Conservation (phyloP, 2,888 invertebrate species). For the Tetramorium bicarinatum region DNA sequence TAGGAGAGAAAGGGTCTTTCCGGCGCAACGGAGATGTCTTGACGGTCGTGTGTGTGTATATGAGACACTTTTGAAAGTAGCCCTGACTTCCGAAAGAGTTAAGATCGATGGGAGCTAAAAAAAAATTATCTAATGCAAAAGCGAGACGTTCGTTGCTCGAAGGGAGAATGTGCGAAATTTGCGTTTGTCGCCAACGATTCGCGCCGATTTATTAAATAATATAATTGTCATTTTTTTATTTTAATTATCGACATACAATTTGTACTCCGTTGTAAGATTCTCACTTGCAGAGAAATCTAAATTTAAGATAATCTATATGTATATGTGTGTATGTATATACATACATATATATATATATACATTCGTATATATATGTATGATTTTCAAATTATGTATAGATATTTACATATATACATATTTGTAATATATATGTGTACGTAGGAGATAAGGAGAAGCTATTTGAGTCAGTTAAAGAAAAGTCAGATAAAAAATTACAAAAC, state of each 20-base stretch:
- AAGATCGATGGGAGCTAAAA: conserved; percentile 1
- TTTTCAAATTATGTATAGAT: not conserved
- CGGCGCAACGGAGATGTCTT: conserved; percentile 8
- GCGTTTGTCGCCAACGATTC: conserved; percentile 27
- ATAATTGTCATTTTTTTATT: conserved; percentile 16
- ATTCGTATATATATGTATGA: not conserved
- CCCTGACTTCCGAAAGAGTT: conserved; percentile 38
- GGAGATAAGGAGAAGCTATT: no score
- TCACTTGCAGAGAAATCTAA: not conserved
- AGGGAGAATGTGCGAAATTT: conserved; percentile 31
- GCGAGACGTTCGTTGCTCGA: not conserved
- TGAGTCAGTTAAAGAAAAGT: no score
- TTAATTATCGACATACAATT: not conserved
- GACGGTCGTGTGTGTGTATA: conserved; percentile 27
- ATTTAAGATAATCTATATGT: conserved; percentile 5
- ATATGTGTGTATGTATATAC: not conserved
- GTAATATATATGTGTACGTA: not conserved
- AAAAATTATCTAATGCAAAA: conserved; percentile 7
- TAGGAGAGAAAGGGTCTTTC: not conserved
- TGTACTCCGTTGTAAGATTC: not conserved
- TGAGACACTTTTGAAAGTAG: conserved; percentile 58
- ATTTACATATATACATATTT: not conserved
- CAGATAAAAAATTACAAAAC: no score
- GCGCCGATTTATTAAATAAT: not conserved
- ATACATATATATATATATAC: not conserved